Evolutionary conservation across 2,797 vertebrate genomes (phyloP), one percentile per base, ranked within the genome.

Genomic region (Rhincodon typus): DNA sequence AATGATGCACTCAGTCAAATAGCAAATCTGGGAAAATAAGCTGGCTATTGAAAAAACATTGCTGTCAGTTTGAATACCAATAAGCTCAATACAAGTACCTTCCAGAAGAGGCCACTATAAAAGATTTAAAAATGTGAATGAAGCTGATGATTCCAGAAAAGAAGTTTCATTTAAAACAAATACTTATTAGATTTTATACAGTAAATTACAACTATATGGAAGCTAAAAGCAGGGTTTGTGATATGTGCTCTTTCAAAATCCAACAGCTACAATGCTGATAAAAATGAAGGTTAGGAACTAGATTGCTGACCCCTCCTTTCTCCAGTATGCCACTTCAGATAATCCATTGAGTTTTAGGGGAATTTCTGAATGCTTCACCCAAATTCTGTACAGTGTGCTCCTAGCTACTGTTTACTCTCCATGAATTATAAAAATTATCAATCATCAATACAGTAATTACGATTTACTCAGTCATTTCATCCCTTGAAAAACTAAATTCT

Each of bases 1-100:
- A 93, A 93, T 93, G 62, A 93, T 93, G 7, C 34, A 67, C 46
- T 57, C 86, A 34, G 66, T 93, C 90, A 67, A 93, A 67, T 93
- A 34, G 62, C 90, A 69, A 12, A 25, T 93, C 17, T 84, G 86
- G 10, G 34, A 66, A 93, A 93, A 67, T 93, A 93, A 23, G n/a
- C 21, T 25, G 21, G 5, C 34, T n/a, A 67, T 42, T 93, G 34
- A n/a, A 42, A 67, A 67, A 67, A 10, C 15, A 66, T 66, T 66
- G 88, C 15, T 4, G 30, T 4, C 34, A 3, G 5, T 67, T 93
- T 93, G 21, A 42, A 93, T 93, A 62, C 19, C 57, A 67, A 93
- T 42, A 66, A 91, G 62, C 62, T 67, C 6, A 67, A 38, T n/a
- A 66, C 66, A 84, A 84, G n/a, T 93, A 69, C 62, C 38, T n/a